A percentile compares a stretch with the other conserved stretches of the same genome.
Evolutionary conservation across 2,113 vertebrate genomes (phyloP).

Genomic region (Sminthopsis crassicaudata): DNA sequence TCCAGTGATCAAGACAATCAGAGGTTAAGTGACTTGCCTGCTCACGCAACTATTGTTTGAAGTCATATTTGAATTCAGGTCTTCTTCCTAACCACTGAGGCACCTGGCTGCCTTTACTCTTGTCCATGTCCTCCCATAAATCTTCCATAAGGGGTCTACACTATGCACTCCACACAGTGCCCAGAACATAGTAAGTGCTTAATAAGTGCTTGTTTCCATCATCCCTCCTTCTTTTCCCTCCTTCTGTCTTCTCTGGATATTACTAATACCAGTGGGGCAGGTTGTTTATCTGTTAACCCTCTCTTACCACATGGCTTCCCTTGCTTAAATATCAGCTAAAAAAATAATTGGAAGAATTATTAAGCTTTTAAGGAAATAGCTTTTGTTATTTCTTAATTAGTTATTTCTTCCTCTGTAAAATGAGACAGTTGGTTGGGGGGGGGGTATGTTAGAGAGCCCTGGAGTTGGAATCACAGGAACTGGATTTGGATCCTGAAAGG

Average conservation of each 20-base stretch:
- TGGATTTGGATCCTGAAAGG: neutral
- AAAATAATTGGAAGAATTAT: neutral
- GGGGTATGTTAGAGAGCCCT: neutral
- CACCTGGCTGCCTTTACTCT: neutral
- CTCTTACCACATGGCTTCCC: neutral
- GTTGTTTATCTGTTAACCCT: neutral
- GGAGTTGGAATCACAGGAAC: neutral
- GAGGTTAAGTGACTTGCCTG: neutral
- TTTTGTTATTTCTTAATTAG: neutral
- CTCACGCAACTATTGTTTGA: neutral
- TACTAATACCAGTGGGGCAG: neutral
- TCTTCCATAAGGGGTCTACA: neutral
- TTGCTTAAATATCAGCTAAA: neutral
- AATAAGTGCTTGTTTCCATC: neutral
- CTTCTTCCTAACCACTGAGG: neutral
- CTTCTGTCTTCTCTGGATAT: neutral
- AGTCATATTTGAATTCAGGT: neutral
- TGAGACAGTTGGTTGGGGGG: neutral
- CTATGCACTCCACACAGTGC: neutral
- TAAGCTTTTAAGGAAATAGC: neutral
- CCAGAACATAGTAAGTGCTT: neutral
- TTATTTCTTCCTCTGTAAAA: neutral
- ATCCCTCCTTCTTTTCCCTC: neutral
- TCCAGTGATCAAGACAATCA: neutral
- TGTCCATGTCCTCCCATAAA: neutral